Conservation (phyloP, 2,797 vertebrate species). For the Spinus pinus region DNA sequence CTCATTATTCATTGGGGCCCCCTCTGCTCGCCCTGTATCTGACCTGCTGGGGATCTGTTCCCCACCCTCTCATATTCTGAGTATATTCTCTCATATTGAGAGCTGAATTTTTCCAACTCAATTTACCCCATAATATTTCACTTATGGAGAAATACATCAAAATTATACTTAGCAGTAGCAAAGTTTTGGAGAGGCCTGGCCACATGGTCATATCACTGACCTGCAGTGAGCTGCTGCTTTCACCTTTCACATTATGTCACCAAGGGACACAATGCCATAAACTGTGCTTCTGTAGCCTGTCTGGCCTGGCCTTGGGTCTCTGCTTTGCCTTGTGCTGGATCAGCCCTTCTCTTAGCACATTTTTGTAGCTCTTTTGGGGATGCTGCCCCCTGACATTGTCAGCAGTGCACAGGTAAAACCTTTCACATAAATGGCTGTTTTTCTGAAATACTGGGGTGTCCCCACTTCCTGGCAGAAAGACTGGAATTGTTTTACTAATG, state of each 20-base stretch:
- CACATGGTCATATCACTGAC: not conserved
- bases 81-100: too few species aligned
- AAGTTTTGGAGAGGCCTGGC: not conserved
- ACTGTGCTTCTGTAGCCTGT: not conserved
- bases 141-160: not conserved
- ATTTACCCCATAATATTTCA: not conserved
- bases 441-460: not conserved
- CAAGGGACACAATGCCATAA: not conserved
- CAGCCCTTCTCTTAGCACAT: not conserved
- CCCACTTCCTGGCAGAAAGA: accelerated
- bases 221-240: not conserved
- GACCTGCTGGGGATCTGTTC: not conserved
- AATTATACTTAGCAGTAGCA: not conserved
- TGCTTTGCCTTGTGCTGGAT: not conserved
- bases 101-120: not conserved
- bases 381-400: not conserved
- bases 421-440: not conserved
- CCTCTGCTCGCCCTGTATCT: not conserved
- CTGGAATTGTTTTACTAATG: accelerated
- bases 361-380: not conserved
- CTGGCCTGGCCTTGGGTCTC: not conserved
- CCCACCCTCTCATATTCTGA: not conserved
- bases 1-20: not conserved
- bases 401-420: not conserved
- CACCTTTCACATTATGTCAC: not conserved